Evolutionary conservation across 2,888 invertebrate species (phyloP).

Genomic region (Limnephilus auricula): DNA sequence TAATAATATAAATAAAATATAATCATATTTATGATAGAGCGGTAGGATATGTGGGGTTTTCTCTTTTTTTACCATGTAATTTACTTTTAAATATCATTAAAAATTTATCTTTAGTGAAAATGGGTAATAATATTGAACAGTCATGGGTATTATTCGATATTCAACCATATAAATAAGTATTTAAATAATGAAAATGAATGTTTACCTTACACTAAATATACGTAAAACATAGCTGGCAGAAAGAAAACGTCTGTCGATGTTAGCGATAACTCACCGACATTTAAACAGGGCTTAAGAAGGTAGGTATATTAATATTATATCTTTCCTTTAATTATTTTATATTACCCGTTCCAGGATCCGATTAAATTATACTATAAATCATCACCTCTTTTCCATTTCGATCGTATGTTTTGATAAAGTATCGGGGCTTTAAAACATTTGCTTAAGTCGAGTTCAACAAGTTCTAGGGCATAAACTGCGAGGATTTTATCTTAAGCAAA

Average conservation of each 20-base stretch:
- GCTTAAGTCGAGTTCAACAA: constrained; percentile 19
- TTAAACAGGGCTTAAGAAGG: background rate
- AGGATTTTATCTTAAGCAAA: constrained; percentile 30
- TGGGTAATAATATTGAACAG: too few relatives aligned
- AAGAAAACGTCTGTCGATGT: background rate
- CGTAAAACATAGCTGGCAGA: background rate
- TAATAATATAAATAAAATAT: too few relatives aligned
- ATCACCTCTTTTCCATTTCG: background rate
- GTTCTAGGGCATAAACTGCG: background rate
- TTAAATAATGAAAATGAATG: background rate
- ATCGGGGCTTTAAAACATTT: background rate
- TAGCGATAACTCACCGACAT: background rate
- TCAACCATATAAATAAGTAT: background rate
- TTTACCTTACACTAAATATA: background rate
- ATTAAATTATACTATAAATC: background rate
- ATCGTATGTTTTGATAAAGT: background rate
- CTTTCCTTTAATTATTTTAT: background rate
- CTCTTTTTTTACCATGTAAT: too few relatives aligned
- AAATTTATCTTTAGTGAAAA: too few relatives aligned
- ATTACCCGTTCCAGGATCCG: background rate
- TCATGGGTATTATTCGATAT: too few relatives aligned
- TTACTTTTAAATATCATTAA: too few relatives aligned
- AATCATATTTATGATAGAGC: too few relatives aligned
- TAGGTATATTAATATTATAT: background rate
- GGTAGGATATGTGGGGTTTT: too few relatives aligned